Percentiles rank a stretch among this genome's conserved stretches.
Conservation (phyloP, 2,797 vertebrate genomes). For the Malurus leucopterus region DNA sequence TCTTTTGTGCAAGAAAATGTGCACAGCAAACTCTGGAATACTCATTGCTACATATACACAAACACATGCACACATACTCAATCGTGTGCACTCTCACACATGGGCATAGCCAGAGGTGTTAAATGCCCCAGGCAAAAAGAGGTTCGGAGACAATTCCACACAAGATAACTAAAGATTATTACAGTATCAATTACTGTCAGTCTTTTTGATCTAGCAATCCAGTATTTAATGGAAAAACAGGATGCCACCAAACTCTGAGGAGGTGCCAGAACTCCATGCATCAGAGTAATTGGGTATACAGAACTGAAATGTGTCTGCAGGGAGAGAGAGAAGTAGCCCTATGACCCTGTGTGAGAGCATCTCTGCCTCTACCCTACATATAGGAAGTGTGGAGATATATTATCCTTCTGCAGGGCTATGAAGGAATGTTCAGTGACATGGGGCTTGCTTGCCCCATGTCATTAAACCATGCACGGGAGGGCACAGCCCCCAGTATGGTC, state of each 20-base stretch:
- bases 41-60: neutral
- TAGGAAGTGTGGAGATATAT: neutral
- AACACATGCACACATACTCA: neutral
- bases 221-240: neutral
- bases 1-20: neutral
- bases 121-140: neutral
- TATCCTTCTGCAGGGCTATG: neutral
- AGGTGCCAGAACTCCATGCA: neutral
- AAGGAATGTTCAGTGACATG: neutral
- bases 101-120: neutral
- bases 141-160: neutral
- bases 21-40: neutral
- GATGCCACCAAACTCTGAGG: neutral
- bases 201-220: neutral
- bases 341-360: neutral
- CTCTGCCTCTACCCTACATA: neutral
- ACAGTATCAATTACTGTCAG: neutral
- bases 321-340: neutral
- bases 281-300: neutral
- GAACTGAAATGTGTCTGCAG: neutral
- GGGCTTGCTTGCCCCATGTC: neutral
- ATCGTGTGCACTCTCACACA: accelerated
- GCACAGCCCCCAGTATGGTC: neutral
- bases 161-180: neutral
- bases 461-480: neutral